Evolutionary conservation across 2,888 invertebrate species (phyloP).

Genomic region (Acrobasis consociella): DNA sequence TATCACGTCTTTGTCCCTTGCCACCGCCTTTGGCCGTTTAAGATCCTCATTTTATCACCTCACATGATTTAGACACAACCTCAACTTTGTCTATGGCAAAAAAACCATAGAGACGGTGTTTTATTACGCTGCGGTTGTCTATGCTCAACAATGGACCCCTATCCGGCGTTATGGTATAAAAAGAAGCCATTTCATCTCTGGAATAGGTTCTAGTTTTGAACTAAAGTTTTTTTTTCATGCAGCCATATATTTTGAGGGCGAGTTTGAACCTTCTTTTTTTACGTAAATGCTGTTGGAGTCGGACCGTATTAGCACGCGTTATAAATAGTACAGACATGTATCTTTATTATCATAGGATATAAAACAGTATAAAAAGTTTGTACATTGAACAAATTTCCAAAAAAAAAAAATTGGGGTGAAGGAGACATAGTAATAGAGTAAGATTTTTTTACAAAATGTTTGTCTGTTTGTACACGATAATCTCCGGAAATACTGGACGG

Average conservation of each 20-base stretch:
- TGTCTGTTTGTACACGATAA: too few relatives aligned
- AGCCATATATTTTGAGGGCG: constrained; percentile 15
- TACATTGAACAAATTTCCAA: too few relatives aligned
- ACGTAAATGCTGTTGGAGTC: constrained; percentile 3
- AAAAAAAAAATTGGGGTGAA: too few relatives aligned
- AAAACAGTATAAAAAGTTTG: too few relatives aligned
- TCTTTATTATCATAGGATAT: too few relatives aligned
- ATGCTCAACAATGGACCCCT: constrained; percentile 40
- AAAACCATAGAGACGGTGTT: constrained; percentile 35
- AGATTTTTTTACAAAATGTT: too few relatives aligned
- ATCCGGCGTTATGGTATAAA: constrained; percentile 29
- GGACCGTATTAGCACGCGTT: not conserved
- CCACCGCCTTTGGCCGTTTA: constrained; percentile 5
- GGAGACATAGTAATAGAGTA: too few relatives aligned
- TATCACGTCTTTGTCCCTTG: not conserved
- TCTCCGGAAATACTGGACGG: too few relatives aligned
- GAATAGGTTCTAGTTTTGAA: constrained; percentile 20
- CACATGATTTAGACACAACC: constrained; percentile 14
- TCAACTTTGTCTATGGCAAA: constrained; percentile 22
- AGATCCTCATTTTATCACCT: constrained; percentile 14
- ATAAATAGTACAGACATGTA: not conserved
- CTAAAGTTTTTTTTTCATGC: constrained; percentile 7
- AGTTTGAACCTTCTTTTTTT: constrained; percentile 2
- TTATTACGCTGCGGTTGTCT: constrained; percentile 38
- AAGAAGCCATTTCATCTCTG: constrained; percentile 20